phyloP scores from a whole-genome alignment of 1,140 invertebrate genomes.

The Drosophila pruinosa region DNA sequence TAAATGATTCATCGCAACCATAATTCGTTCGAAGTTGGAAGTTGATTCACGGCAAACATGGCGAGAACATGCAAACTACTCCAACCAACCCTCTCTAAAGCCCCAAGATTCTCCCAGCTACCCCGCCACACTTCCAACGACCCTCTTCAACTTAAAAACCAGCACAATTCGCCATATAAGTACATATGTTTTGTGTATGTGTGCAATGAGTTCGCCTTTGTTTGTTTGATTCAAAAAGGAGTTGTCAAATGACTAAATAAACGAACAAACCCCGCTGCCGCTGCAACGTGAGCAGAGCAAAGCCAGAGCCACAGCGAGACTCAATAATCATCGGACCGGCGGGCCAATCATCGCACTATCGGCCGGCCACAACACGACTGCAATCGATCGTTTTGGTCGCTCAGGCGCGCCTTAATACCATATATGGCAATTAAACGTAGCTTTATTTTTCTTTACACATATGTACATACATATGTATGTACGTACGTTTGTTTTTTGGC shows the following conservation, averaged over 20 bases:
- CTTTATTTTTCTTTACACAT: slow-evolving; percentile 21
- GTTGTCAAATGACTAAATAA: slow-evolving; percentile 40
- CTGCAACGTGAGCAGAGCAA: no score
- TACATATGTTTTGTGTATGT: slow-evolving; percentile 5
- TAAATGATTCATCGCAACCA: slow-evolving; percentile 67
- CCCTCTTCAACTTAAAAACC: not conserved
- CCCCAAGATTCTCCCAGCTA: not conserved
- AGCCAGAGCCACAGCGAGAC: no score
- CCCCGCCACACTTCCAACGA: not conserved
- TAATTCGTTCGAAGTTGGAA: slow-evolving; percentile 70
- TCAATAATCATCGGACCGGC: slow-evolving; percentile 15
- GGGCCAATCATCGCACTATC: slow-evolving; percentile 46
- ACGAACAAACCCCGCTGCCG: no score
- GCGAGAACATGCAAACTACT: slow-evolving; percentile 39
- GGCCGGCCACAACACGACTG: slow-evolving; percentile 11
- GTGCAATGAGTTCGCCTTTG: slow-evolving; percentile 32
- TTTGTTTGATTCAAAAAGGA: slow-evolving; percentile 51
- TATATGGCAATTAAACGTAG: slow-evolving; percentile 60
- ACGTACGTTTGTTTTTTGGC: slow-evolving; percentile 41
- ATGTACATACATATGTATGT: slow-evolving; percentile 10
- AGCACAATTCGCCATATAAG: slow-evolving; percentile 33
- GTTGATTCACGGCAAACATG: slow-evolving; percentile 72
- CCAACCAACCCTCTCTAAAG: slow-evolving; percentile 1
- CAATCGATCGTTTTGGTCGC: slow-evolving; percentile 14
- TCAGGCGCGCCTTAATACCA: slow-evolving; percentile 60